Evolutionary conservation across 92 coral and sea anemone genomes (phyloP), one percentile per base, ranked within the genome.

Genomic region (Phenganax subtilis): DNA sequence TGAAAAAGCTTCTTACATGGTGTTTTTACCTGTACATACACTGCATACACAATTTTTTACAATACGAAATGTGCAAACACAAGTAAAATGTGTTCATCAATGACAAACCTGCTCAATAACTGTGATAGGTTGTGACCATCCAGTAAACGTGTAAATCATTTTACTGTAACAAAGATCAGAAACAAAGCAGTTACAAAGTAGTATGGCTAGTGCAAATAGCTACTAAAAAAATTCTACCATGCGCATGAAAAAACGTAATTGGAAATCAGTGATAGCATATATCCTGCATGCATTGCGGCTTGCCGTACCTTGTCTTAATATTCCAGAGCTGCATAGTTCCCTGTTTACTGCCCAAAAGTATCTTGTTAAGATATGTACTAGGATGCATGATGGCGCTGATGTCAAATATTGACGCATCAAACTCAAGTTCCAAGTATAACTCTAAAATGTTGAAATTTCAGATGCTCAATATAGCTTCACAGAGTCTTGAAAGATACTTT

Each of bases 241-340:
- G 25, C 25, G 25, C 25, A 20, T 20, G 25, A 20, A 20, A 20
- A 20, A 20, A 20, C 25, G 25, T 20, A 20, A 20, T 20, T 20
- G 25, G 25, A 20, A 20, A 20, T 20, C 0, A 20, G 25, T 20
- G 25, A 20, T 20, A 20, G 25, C 25, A 20, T 20, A 20, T 20
- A 20, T 20, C 25, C 25, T 20, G 25, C 25, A 20, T 20, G 25
- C 25, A 37, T 37, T 37, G 47, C 47, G 5, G 47, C 47, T 37
- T 37, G 47, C 47, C 47, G 5, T 88, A 94, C 98, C 92, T 94
- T 66, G 97, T 88, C 83, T 90, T 94, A 69, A 94, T 88, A 75
- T 94, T 94, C 98, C 98, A 94, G 27, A 94, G 76, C 62, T 94
- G 97, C 94, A 94, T 94, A 37, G 86, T 80, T 57, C 98, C 98